phyloP scores from a whole-genome alignment of 1,140 invertebrate species.

The Drosophila leontia region DNA sequence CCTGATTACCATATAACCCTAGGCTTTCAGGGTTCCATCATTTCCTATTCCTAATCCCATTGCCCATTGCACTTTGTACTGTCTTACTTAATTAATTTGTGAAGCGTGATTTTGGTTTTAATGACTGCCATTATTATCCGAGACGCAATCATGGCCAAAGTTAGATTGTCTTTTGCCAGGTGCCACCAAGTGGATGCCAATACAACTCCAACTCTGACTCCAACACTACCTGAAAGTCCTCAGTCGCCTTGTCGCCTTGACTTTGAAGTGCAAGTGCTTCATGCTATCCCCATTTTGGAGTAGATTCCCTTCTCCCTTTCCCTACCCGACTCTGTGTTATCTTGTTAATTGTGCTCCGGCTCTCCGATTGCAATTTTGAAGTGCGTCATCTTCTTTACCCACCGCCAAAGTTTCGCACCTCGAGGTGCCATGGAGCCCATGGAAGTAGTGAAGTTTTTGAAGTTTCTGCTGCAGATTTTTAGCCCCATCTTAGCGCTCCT shows the following conservation, averaged over 20 bases:
- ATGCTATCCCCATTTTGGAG: not conserved
- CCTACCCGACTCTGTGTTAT: slow-evolving; percentile 45
- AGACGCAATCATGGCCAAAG: slow-evolving; percentile 69
- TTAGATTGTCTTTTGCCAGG: slow-evolving; percentile 76
- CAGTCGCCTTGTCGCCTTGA: slow-evolving; percentile 13
- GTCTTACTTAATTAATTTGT: slow-evolving; percentile 70
- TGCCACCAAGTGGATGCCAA: slow-evolving; percentile 32
- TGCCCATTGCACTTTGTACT: slow-evolving; percentile 18
- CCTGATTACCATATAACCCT: not conserved
- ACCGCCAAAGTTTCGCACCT: slow-evolving; percentile 68
- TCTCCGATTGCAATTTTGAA: slow-evolving; percentile 72
- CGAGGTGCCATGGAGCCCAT: slow-evolving; percentile 33
- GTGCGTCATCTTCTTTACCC: slow-evolving; percentile 39
- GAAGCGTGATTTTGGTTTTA: slow-evolving; percentile 56
- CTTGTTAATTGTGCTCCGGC: slow-evolving; percentile 72
- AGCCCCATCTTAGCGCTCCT: not conserved
- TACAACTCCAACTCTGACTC: not conserved
- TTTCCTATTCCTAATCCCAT: not conserved
- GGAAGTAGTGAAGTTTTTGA: slow-evolving; percentile 32
- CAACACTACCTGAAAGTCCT: not conserved
- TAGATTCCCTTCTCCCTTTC: slow-evolving; percentile 3
- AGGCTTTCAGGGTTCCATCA: not conserved
- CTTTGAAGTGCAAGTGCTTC: slow-evolving; percentile 15
- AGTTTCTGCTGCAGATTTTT: slow-evolving; percentile 23
- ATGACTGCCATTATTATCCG: slow-evolving; percentile 53